These are phyloP conservation scores for Phrynosoma blainvillii DNA, from an alignment of 2,113 vertebrate genomes.

Conservation along the genomic window DNA sequence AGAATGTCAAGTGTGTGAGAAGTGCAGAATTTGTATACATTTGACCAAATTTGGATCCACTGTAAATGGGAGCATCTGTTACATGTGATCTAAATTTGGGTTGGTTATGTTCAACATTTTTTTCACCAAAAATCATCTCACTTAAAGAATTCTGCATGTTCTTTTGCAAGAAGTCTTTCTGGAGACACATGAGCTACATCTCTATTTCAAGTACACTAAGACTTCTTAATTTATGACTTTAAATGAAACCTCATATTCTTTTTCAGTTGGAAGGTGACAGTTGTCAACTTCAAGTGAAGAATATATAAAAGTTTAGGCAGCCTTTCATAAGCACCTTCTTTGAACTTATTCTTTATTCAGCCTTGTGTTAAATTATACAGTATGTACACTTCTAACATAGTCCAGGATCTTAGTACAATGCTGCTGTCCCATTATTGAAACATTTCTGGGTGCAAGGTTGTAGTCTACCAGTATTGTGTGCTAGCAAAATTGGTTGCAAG, in stretches of 20 bases:
- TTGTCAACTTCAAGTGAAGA: slow-evolving; percentile 33
- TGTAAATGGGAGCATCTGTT: slow-evolving; percentile 10
- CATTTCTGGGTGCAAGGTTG: slow-evolving; percentile 1
- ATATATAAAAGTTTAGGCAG: slow-evolving; percentile 10
- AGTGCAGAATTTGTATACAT: slow-evolving; percentile 17
- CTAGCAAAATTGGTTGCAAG: slow-evolving; percentile 63
- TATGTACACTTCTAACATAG: slow-evolving; percentile 3
- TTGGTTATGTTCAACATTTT: slow-evolving; percentile 9
- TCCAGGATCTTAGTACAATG: slow-evolving; percentile 20
- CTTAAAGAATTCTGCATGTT: background rate
- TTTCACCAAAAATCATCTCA: background rate
- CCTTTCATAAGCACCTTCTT: slow-evolving; percentile 27
- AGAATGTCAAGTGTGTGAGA: background rate
- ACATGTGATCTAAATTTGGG: slow-evolving; percentile 5
- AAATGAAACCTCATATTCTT: slow-evolving; percentile 26
- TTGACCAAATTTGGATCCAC: background rate
- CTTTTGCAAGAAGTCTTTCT: background rate
- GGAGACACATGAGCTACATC: slow-evolving; percentile 15
- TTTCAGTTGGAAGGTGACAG: slow-evolving; percentile 36
- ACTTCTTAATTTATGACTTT: slow-evolving; percentile 32
- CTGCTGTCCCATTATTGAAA: slow-evolving; percentile 35
- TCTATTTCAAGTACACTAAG: slow-evolving; percentile 24
- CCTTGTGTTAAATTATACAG: slow-evolving; percentile 15
- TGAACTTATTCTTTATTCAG: slow-evolving; percentile 32
- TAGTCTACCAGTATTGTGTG: slow-evolving; percentile 36